Base-by-base conservation (phyloP, 1,140 invertebrate species). In the Phthorimaea operculella region DNA sequence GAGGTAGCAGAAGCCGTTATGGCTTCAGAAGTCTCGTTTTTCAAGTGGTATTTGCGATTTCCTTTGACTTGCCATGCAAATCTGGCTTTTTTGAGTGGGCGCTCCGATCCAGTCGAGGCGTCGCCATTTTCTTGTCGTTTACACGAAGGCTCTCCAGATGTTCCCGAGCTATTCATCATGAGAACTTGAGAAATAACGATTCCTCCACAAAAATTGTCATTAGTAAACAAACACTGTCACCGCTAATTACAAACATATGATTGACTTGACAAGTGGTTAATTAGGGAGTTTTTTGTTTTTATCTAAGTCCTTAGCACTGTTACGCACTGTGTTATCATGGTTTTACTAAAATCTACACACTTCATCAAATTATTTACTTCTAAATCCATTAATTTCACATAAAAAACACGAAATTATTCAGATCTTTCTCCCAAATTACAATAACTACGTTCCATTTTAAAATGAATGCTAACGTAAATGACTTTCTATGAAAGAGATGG, bases 51-150 rank as follows among this genome's bases (percentile, higher is more conserved):
- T 85, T 87, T 88, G 16, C 88, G 88, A 72, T 90, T 90, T 34
- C 88, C 88, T 74, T 90, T 90, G 34, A 90, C 86, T 85, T 90
- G 88, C 89, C 89, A 90, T 45, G 88, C 82, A 79, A 87, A 89
- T 63, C 87, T 80, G 21, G 89, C 89, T 75, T 90, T 90, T 72
- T 90, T 90, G 54, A 89, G 80, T 60, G 87, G 88, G 74, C 86
- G 86, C 60, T 88, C 86, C 54, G 77, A 76, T 64, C 80, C 85
- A 63, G 73, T 71, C 54, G 74, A 66, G 60, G 66, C 74, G 78
- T 85, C 83, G 80, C 79, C 79, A 79, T 82, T 83, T 79, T 83
- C 79, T 76, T 83, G 79, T 71, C 76, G 77, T 67, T 79, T 85
- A 72, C 79, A 76, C 53, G 85, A 82, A 48, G 81, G 76, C 57